A percentile compares a stretch with the other conserved stretches of the same genome.
These are phyloP conservation scores for Drosophila koepferae DNA, from an alignment of 2,888 invertebrate species.

Conservation along the genomic window DNA sequence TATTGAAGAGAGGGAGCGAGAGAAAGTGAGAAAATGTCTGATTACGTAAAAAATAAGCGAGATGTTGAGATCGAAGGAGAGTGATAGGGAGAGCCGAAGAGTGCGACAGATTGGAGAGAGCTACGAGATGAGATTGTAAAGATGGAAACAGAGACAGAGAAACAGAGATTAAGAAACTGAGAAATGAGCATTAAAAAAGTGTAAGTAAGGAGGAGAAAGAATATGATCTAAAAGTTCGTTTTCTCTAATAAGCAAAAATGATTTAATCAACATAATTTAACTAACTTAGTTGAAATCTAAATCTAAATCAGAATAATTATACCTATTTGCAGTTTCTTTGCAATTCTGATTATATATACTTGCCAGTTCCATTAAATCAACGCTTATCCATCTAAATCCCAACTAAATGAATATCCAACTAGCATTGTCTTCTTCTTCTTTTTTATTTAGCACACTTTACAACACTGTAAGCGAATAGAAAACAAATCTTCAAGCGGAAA, in stretches of 20 bases:
- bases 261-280: not conserved
- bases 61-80: too few relatives aligned
- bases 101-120: too few relatives aligned
- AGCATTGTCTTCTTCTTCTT: not conserved
- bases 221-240: not conserved
- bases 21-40: too few relatives aligned
- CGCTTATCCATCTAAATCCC: constrained; percentile 15
- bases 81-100: too few relatives aligned
- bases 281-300: too few relatives aligned
- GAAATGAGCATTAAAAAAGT: too few relatives aligned
- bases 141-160: too few relatives aligned
- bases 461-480: constrained; percentile 7
- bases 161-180: too few relatives aligned
- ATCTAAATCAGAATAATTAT: not conserved
- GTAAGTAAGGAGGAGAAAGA: too few relatives aligned
- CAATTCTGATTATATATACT: not conserved
- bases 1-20: too few relatives aligned
- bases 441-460: constrained; percentile 4
- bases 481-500: constrained; percentile 23
- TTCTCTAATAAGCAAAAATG: not conserved
- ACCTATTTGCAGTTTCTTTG: not conserved
- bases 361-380: constrained; percentile 4
- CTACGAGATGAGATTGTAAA: too few relatives aligned
- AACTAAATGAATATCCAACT: constrained; percentile 26
- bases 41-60: too few relatives aligned